Conservation (phyloP, 1,140 invertebrate genomes). For the Patella vulgata region DNA sequence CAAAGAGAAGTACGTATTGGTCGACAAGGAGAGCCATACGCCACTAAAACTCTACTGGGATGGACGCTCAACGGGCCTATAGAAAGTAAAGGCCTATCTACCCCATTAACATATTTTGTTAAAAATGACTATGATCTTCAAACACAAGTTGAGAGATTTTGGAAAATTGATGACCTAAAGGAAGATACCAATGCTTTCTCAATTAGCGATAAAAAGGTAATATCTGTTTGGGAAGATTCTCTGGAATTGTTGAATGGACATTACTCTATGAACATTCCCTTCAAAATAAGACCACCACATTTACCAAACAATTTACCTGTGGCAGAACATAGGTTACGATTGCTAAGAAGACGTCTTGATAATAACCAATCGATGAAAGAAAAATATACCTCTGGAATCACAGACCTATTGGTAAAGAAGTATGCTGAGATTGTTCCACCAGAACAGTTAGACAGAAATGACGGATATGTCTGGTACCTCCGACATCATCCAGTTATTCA, state of each 20-base stretch:
- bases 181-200: no score
- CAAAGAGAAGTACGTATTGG: neutral
- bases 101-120: neutral
- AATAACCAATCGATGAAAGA: neutral
- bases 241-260: no score
- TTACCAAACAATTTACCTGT: neutral
- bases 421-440: constrained; percentile 15
- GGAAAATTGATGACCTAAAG: no score
- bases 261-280: no score
- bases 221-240: no score
- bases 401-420: neutral
- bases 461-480: constrained; percentile 6
- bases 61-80: constrained; percentile 2
- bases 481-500: constrained; percentile 21
- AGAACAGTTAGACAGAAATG: constrained; percentile 3
- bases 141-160: no score
- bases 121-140: no score
- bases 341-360: neutral
- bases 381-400: neutral
- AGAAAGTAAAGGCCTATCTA: neutral
- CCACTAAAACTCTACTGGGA: neutral
- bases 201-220: no score
- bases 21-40: no score
- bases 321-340: no score
- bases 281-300: neutral